Evolutionary conservation across 2,888 invertebrate genomes (phyloP), one percentile per base, ranked within the genome.

Genomic region (Caenorhabditis virilis): DNA sequence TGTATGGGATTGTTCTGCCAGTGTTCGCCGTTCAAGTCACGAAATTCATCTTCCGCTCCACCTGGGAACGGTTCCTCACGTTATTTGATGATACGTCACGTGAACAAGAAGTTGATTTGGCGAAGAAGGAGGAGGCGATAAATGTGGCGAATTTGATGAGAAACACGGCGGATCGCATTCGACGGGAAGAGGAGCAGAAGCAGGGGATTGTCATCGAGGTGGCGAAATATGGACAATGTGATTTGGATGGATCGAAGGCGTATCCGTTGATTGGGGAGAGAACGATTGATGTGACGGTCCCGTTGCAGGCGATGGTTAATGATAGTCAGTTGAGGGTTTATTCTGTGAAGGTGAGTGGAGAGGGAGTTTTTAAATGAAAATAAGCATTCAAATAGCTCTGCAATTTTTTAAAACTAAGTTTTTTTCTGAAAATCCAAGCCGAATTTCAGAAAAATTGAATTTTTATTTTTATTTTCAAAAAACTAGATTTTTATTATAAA

Each of bases 231-330:
- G 76, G 76, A 4, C 69, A 68, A 45, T 68, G 69, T 18, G 73
- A 69, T 39, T 55, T 54, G 11, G 42, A 49, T 13, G 71, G 72
- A 46, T 58, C 72, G n/a, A 55, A 54, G 22, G 59, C 65, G 4
- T 81, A 81, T 66, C 80, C 80, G 22, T 50, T 81, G 41, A 66
- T 73, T 15, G 81, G 80, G 22, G 79, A 79, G 35, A 56, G 70
- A 38, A 59, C 77, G 11, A 72, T 82, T 63, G 94, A 95, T 84
- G 95, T 95, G 16, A 93, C 92, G n/a, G 88, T 94, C 77, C 93
- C 94, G 0, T 83, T 97, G 25, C 97, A 97, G 85, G 93, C 94
- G 83, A 88, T 95, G 77, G 91, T 94, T 52, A 91, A 91, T 83
- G 91, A 94, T 84, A 91, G 94, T n/a, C 89, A 90, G 83, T 87